These are phyloP conservation scores for Cactoblastis cactorum DNA, from an alignment of 2,888 invertebrate species.

Conservation along the genomic window DNA sequence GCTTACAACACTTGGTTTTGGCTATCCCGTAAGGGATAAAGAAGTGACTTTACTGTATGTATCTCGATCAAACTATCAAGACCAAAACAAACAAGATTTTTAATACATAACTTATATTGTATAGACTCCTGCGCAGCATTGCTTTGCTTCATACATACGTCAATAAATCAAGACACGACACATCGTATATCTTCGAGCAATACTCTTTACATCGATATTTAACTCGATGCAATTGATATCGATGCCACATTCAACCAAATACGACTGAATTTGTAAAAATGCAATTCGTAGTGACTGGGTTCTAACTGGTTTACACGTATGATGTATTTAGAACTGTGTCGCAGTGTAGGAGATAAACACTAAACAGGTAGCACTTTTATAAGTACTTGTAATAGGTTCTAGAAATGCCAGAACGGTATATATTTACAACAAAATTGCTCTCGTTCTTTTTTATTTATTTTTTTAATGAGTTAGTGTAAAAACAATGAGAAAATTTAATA, in stretches of 20 bases:
- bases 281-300: not conserved
- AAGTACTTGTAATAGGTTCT: not conserved
- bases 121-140: not conserved
- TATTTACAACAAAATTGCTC: not conserved
- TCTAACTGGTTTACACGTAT: not conserved
- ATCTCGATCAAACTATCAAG: too few species aligned
- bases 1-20: too few species aligned
- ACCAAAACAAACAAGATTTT: too few species aligned
- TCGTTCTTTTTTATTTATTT: too few species aligned
- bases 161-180: slow-evolving; percentile 66
- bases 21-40: too few species aligned
- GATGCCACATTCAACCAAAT: slow-evolving; percentile 36
- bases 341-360: not conserved
- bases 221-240: slow-evolving; percentile 36
- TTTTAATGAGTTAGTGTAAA: too few species aligned
- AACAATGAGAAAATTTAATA: too few species aligned
- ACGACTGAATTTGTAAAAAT: slow-evolving; percentile 29
- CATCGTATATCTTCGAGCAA: slow-evolving; percentile 60
- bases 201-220: slow-evolving; percentile 45
- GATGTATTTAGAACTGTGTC: slow-evolving; percentile 11
- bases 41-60: too few species aligned
- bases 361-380: not conserved
- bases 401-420: not conserved
- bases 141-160: too few species aligned
- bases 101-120: too few species aligned